These are phyloP conservation scores for Drosophila miranda DNA, from an alignment of 1,140 invertebrate genomes.

Conservation along the genomic window DNA sequence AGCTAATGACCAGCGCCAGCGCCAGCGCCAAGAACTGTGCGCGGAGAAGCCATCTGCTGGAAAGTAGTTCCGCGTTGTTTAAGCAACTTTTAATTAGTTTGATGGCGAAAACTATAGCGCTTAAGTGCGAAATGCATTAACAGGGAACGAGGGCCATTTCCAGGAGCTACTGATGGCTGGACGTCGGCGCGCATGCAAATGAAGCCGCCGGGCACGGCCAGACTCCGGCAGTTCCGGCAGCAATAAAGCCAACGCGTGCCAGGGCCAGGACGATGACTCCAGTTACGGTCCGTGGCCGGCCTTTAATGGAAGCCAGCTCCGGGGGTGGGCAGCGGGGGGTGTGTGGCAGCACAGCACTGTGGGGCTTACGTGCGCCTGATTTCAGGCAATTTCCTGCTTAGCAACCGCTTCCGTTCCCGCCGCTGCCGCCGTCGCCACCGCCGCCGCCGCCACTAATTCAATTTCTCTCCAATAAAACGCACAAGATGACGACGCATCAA, in stretches of 20 bases:
- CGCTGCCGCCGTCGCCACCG: constrained; percentile 61
- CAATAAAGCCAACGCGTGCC: constrained; percentile 46
- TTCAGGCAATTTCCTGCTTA: constrained; percentile 78
- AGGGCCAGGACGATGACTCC: constrained; percentile 33
- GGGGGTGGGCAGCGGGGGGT: background rate
- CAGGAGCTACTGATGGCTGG: constrained; percentile 25
- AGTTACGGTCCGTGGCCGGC: constrained; percentile 20
- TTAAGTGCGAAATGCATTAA: constrained; percentile 71
- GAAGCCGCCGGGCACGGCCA: constrained; percentile 8
- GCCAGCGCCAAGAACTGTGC: too few relatives aligned
- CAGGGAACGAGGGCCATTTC: constrained; percentile 62
- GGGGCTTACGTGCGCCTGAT: constrained; percentile 69
- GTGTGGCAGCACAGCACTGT: background rate
- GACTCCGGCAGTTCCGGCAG: constrained; percentile 4
- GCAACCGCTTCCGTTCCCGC: constrained; percentile 75
- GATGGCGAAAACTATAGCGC: constrained; percentile 70
- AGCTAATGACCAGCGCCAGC: too few relatives aligned
- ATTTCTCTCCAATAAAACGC: constrained; percentile 73
- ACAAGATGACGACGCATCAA: constrained; percentile 59
- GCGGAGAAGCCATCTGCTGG: background rate
- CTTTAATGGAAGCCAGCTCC: constrained; percentile 52
- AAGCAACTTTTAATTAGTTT: constrained; percentile 72
- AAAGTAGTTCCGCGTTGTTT: constrained; percentile 65
- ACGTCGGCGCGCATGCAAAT: constrained; percentile 60
- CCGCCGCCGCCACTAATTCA: constrained; percentile 67